These are phyloP conservation scores for Apogon talboti DNA, from an alignment of 2,797 vertebrate genomes.

Conservation along the genomic window DNA sequence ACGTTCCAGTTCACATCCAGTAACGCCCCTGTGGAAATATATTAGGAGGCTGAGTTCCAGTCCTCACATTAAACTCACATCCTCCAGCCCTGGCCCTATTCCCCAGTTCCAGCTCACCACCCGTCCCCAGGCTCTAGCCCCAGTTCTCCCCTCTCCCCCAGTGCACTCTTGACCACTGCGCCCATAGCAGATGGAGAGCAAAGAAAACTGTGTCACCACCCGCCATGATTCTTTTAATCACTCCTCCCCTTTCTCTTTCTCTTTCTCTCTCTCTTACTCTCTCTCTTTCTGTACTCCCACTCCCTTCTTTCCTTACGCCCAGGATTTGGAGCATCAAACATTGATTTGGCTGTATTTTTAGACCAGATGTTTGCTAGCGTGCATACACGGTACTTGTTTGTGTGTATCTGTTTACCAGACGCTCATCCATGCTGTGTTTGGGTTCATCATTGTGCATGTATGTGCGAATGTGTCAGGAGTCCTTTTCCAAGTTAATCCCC, in stretches of 20 bases:
- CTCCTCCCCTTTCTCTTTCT: constrained; percentile 61
- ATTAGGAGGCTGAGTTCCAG: constrained; percentile 30
- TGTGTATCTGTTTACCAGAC: constrained; percentile 39
- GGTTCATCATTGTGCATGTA: constrained; percentile 33
- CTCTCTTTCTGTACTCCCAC: constrained; percentile 51
- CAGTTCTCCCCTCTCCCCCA: constrained; percentile 64
- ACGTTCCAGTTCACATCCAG: constrained; percentile 5
- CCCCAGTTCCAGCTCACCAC: constrained; percentile 30
- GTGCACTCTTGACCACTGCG: constrained; percentile 73
- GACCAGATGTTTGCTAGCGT: constrained; percentile 59
- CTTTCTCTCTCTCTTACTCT: constrained; percentile 36
- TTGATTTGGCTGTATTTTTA: constrained; percentile 76
- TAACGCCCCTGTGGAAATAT: constrained; percentile 34
- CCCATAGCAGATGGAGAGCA: constrained; percentile 73
- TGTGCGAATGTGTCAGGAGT: constrained; percentile 55
- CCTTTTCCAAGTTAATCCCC: constrained; percentile 80
- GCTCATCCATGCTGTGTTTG: constrained; percentile 44
- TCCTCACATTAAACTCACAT: constrained; percentile 18
- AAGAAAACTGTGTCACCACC: constrained; percentile 80
- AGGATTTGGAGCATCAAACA: constrained; percentile 71
- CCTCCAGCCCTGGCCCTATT: constrained; percentile 8
- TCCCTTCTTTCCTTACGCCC: constrained; percentile 56
- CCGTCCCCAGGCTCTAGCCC: constrained; percentile 36
- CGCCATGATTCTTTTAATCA: constrained; percentile 66
- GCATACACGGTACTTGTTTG: constrained; percentile 22